These are phyloP conservation scores for Zaprionus davidi DNA, from an alignment of 1,140 invertebrate genomes.

Conservation along the genomic window DNA sequence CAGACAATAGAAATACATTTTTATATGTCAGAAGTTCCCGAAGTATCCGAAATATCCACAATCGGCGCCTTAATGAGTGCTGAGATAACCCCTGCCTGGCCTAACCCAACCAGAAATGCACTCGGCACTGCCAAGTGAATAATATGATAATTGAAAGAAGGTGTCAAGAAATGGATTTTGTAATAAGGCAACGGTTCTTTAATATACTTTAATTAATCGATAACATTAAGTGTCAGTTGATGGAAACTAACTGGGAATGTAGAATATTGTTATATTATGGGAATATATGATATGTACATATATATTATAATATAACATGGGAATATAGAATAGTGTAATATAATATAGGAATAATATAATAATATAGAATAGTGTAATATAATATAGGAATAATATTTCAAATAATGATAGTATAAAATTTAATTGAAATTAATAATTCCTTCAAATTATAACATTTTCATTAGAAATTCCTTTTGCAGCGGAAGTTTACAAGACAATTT, in stretches of 20 bases:
- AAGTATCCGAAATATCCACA: slow-evolving; percentile 17
- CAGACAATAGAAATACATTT: slow-evolving; percentile 37
- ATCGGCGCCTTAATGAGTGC: slow-evolving; percentile 41
- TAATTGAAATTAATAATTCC: too few relatives aligned
- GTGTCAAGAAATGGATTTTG: slow-evolving; percentile 28
- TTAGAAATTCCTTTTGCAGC: too few relatives aligned
- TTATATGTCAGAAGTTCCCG: slow-evolving; percentile 22
- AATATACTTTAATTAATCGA: slow-evolving; percentile 2
- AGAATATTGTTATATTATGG: slow-evolving; percentile 1
- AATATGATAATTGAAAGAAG: slow-evolving; percentile 35
- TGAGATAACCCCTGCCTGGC: slow-evolving; percentile 18
- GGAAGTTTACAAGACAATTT: background rate
- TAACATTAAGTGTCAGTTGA: background rate
- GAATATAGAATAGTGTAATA: background rate
- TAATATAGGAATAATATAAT: too few relatives aligned
- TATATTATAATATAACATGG: background rate
- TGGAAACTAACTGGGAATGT: too few relatives aligned
- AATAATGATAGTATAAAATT: too few relatives aligned
- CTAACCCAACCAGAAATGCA: slow-evolving; percentile 4
- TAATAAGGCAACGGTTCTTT: slow-evolving; percentile 1
- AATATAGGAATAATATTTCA: too few relatives aligned
- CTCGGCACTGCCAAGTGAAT: background rate
- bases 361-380: too few relatives aligned
- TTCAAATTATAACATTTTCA: too few relatives aligned
- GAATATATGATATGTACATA: too few relatives aligned